phyloP scores from a whole-genome alignment of 2,113 vertebrate genomes.

The Rutilus rutilus region DNA sequence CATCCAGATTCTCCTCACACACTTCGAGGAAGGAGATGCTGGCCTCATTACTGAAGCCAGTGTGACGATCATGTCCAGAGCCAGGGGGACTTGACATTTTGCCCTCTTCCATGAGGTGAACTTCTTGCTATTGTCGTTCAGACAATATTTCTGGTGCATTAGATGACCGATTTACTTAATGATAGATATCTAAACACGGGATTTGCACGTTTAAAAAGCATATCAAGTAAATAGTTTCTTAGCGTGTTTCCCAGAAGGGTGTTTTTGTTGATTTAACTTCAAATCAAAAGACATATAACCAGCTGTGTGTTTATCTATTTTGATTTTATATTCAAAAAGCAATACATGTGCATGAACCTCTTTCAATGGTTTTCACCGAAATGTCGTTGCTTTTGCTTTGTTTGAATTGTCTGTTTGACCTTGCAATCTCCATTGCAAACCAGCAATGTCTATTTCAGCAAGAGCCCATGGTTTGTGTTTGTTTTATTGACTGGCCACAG shows the following conservation, averaged over 20 bases:
- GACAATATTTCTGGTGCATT: slow-evolving; percentile 27
- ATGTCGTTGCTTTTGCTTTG: slow-evolving; percentile 20
- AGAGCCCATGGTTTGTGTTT: slow-evolving; percentile 63
- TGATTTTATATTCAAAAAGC: not conserved
- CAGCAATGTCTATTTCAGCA: slow-evolving; percentile 53
- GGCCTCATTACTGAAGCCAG: slow-evolving; percentile 41
- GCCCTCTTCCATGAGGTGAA: slow-evolving; percentile 43
- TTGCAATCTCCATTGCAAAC: slow-evolving; percentile 61
- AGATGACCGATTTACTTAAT: not conserved
- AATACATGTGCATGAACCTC: not conserved
- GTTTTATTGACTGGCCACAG: slow-evolving; percentile 75
- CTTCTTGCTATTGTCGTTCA: slow-evolving; percentile 40
- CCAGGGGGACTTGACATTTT: slow-evolving; percentile 34
- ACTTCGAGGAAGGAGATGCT: slow-evolving; percentile 44
- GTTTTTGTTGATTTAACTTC: not conserved
- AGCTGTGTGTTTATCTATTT: slow-evolving; percentile 1
- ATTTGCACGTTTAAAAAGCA: not conserved
- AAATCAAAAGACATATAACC: not conserved
- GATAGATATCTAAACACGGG: not conserved
- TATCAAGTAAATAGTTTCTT: not conserved
- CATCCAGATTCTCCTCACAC: slow-evolving; percentile 64
- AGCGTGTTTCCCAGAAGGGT: not conserved
- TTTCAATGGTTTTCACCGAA: not conserved
- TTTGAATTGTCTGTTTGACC: slow-evolving; percentile 63
- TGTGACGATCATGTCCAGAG: slow-evolving; percentile 37